phyloP scores from a whole-genome alignment of 2,888 invertebrate genomes.

The Sipha maydis region DNA sequence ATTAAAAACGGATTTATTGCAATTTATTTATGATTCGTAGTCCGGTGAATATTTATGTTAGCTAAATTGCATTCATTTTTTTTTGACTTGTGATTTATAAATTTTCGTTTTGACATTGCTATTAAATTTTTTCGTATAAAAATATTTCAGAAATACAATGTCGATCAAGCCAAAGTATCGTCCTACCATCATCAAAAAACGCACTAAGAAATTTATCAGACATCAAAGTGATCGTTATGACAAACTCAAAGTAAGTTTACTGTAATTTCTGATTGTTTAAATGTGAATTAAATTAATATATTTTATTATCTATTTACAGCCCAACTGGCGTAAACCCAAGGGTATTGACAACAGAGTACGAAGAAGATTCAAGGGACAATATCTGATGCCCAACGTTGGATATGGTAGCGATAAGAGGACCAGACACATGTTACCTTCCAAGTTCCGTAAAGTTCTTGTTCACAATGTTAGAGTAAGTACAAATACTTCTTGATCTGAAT shows the following conservation, averaged over 20 bases:
- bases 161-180: conserved; percentile 90
- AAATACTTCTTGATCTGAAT: neutral
- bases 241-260: conserved; percentile 82
- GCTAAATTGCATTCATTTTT: neutral
- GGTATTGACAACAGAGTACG: conserved; percentile 99
- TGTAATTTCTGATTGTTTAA: neutral
- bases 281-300: neutral
- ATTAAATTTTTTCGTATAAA: neutral
- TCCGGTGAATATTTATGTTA: neutral
- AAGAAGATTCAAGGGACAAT: conserved; percentile 98
- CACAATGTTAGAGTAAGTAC: conserved; percentile 81
- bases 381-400: conserved; percentile 99
- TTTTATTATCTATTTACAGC: conserved; percentile 70
- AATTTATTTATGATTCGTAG: neutral
- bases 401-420: conserved; percentile 96
- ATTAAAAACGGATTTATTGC: neutral
- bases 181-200: conserved; percentile 94
- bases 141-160: conserved; percentile 69
- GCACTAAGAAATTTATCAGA: conserved; percentile 97
- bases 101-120: too few relatives aligned
- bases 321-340: conserved; percentile 99
- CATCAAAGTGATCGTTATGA: conserved; percentile 99
- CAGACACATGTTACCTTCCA: conserved; percentile 96
- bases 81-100: neutral
- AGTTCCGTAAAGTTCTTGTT: conserved; percentile 94